Evolutionary conservation across 2,888 invertebrate genomes (phyloP).

Genomic region (Amphipoea lucens): DNA sequence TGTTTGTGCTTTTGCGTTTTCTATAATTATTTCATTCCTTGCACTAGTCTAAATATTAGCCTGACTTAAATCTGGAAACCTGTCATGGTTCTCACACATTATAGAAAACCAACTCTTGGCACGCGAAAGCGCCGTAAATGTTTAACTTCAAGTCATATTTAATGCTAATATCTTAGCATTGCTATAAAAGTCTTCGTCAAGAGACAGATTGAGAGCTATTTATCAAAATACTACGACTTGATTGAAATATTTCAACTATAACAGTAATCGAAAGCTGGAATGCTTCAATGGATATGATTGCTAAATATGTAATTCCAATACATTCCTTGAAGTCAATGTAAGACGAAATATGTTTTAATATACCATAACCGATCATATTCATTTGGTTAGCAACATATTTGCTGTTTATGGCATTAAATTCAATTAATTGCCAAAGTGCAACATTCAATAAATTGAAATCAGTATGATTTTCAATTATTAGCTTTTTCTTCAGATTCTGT

Average conservation of each 20-base stretch:
- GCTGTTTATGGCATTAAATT: not conserved
- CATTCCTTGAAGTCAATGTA: conserved; percentile 19
- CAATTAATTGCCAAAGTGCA: not conserved
- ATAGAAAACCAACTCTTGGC: conserved; percentile 27
- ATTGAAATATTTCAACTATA: conserved; percentile 59
- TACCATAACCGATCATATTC: conserved; percentile 7
- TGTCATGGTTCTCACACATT: conserved; percentile 39
- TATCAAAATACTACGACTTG: conserved; percentile 51
- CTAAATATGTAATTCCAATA: conserved; percentile 21
- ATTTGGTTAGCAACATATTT: not conserved
- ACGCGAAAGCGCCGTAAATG: conserved; percentile 38
- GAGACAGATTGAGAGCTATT: conserved; percentile 40
- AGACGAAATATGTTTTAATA: conserved; percentile 17
- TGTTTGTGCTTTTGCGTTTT: not conserved
- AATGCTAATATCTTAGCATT: conserved; percentile 30
- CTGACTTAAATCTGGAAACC: conserved; percentile 29
- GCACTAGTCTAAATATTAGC: conserved; percentile 18
- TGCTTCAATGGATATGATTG: conserved; percentile 35
- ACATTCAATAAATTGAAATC: not conserved
- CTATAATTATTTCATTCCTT: not conserved
- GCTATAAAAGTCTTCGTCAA: conserved; percentile 36
- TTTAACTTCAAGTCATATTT: conserved; percentile 40
- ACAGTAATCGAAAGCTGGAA: conserved; percentile 33
- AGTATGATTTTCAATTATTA: not conserved
- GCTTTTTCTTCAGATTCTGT: not conserved